A percentile compares a stretch with the other conserved stretches of the same genome.
phyloP scores from a whole-genome alignment of 2,888 invertebrate species.

The Camponotus fellah region DNA sequence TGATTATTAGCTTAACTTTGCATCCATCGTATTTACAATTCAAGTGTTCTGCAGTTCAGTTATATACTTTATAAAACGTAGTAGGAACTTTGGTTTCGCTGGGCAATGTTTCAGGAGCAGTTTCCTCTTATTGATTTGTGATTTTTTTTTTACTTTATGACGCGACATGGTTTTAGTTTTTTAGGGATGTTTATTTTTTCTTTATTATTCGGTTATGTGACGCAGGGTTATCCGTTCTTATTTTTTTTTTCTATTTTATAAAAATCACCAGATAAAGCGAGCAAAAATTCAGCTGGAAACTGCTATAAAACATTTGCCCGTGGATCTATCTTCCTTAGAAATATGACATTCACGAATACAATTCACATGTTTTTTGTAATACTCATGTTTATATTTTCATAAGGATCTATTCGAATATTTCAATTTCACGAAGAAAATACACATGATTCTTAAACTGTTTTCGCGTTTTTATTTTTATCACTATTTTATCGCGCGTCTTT shows the following conservation, averaged over 20 bases:
- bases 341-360: constrained; percentile 86
- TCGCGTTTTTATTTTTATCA: constrained; percentile 55
- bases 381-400: constrained; percentile 82
- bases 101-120: constrained; percentile 86
- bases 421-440: constrained; percentile 85
- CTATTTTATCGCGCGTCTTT: constrained; percentile 60
- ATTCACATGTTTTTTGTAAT: constrained; percentile 82
- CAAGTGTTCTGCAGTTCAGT: constrained; percentile 84
- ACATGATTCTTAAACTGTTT: constrained; percentile 82
- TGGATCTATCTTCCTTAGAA: constrained; percentile 86
- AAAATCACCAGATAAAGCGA: constrained; percentile 54
- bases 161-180: constrained; percentile 13
- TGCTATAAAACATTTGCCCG: constrained; percentile 85
- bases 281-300: constrained; percentile 82
- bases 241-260: constrained; percentile 31
- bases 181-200: constrained; percentile 13
- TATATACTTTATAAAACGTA: constrained; percentile 86
- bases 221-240: constrained; percentile 30
- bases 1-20: constrained; percentile 83
- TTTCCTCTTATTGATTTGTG: constrained; percentile 79
- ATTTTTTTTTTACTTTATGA: constrained; percentile 31
- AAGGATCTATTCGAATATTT: constrained; percentile 80
- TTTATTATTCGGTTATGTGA: constrained; percentile 25
- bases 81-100: constrained; percentile 90
- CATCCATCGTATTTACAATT: constrained; percentile 83